Conservation (phyloP, 2,888 invertebrate species). For the Lasioglossum villosulum region DNA sequence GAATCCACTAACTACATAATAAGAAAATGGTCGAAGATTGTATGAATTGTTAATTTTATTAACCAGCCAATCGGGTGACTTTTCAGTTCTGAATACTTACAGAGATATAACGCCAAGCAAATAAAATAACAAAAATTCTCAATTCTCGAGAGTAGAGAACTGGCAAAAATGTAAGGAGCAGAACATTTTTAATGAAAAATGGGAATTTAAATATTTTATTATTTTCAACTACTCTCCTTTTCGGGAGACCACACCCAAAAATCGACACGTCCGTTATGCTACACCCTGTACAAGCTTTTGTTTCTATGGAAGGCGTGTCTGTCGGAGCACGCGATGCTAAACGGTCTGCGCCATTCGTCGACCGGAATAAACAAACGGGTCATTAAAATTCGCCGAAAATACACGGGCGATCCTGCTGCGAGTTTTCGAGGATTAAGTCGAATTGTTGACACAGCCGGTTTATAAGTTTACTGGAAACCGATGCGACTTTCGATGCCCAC, state of each 20-base stretch:
- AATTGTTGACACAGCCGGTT: conserved; percentile 33
- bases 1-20: not conserved
- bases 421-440: conserved; percentile 44
- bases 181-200: not conserved
- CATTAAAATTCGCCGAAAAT: conserved; percentile 69
- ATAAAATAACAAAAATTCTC: not conserved
- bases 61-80: not conserved
- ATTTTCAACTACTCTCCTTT: not conserved
- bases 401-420: conserved; percentile 52
- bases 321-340: conserved; percentile 47
- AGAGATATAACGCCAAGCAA: not conserved
- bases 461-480: conserved; percentile 11
- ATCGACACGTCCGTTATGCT: not conserved
- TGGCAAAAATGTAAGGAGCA: not conserved
- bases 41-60: not conserved
- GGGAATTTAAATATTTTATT: not conserved
- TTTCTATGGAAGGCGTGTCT: conserved; percentile 55
- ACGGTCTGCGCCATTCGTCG: conserved; percentile 58
- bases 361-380: conserved; percentile 55
- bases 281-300: conserved; percentile 26
- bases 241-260: not conserved
- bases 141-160: not conserved
- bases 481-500: not conserved
- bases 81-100: too few species aligned
- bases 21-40: too few species aligned